These are phyloP conservation scores for Eumaeus atala DNA, from an alignment of 1,140 invertebrate species.

Conservation along the genomic window DNA sequence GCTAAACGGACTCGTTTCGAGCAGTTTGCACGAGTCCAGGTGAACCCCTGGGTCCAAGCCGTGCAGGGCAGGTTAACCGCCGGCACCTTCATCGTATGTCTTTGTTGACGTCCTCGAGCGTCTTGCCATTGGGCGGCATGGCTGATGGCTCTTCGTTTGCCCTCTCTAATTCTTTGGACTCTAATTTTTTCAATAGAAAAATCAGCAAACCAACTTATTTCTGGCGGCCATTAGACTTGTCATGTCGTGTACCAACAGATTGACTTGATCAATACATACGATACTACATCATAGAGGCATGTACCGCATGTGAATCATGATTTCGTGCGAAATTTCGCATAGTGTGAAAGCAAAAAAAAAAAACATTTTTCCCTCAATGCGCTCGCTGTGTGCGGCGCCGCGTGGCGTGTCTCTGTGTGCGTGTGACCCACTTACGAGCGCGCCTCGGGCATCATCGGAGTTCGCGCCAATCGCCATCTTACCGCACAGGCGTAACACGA, in stretches of 20 bases:
- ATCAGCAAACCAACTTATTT: not conserved
- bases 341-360: constrained; percentile 50
- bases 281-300: constrained; percentile 10
- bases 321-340: constrained; percentile 40
- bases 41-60: no score
- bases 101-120: no score
- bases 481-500: constrained; percentile 36
- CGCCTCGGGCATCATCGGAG: constrained; percentile 44
- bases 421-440: constrained; percentile 61
- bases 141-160: no score
- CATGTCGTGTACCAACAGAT: not conserved
- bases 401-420: constrained; percentile 36
- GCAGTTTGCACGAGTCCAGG: no score
- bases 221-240: not conserved
- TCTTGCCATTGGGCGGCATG: no score
- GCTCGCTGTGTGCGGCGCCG: constrained; percentile 27
- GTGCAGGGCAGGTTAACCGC: no score
- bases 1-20: no score
- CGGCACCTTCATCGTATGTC: no score
- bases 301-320: constrained; percentile 17
- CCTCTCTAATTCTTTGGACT: no score
- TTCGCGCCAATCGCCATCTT: constrained; percentile 39
- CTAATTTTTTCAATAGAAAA: not conserved
- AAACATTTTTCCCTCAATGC: constrained; percentile 26
- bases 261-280: not conserved